phyloP scores from a whole-genome alignment of 2,888 invertebrate genomes.

The Trilocha varians region DNA sequence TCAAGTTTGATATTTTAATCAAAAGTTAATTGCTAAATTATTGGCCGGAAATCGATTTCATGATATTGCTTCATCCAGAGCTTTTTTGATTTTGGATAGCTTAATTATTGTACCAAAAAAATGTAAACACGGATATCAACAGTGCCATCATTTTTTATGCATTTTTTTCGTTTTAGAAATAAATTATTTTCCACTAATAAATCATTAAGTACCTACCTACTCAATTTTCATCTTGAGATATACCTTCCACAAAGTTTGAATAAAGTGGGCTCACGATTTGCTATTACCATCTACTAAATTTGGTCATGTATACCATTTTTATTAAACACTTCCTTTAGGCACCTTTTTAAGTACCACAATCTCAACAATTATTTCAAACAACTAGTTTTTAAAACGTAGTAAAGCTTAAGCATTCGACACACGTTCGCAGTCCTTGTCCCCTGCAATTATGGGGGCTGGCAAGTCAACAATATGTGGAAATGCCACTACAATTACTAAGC shows the following conservation, averaged over 20 bases:
- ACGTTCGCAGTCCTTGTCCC: conserved; percentile 6
- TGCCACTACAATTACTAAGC: conserved; percentile 38
- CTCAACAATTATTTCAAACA: too few species aligned
- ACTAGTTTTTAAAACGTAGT: background rate
- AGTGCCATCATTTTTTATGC: background rate
- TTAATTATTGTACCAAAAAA: background rate
- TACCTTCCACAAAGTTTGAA: too few species aligned
- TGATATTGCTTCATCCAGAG: background rate
- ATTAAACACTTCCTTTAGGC: too few species aligned
- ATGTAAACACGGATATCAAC: background rate
- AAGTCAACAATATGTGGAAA: conserved; percentile 34
- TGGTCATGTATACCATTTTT: too few species aligned
- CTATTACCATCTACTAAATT: too few species aligned
- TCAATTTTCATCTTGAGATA: too few species aligned
- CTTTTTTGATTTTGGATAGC: background rate
- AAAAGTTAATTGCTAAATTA: conserved; percentile 1
- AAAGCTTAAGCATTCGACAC: background rate
- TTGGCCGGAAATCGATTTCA: conserved; percentile 4
- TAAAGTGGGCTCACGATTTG: too few species aligned
- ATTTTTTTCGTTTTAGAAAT: background rate
- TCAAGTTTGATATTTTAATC: background rate
- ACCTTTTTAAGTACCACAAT: too few species aligned
- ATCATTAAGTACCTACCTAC: too few species aligned
- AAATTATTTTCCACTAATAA: background rate
- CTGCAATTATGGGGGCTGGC: conserved; percentile 29